phyloP scores from a whole-genome alignment of 2,113 vertebrate genomes.

The Tetrax tetrax region DNA sequence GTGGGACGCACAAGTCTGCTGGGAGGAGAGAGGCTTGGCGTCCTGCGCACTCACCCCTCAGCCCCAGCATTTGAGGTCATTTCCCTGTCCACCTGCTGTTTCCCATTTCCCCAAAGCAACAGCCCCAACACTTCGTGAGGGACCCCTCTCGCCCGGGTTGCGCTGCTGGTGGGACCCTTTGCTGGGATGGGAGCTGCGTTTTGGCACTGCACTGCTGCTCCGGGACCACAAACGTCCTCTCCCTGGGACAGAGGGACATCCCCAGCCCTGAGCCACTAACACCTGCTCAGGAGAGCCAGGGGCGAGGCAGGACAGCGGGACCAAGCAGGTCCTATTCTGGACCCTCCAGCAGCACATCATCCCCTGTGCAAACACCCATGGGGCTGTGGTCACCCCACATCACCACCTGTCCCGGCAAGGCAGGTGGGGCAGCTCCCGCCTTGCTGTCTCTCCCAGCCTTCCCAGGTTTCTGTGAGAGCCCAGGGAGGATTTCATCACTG shows the following conservation, averaged over 20 bases:
- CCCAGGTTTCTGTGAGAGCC: not conserved
- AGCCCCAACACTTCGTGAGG: not conserved
- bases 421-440: not conserved
- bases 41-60: not conserved
- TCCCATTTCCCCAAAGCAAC: not conserved
- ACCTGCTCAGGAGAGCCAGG: not conserved
- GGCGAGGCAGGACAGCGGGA: not conserved
- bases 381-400: not conserved
- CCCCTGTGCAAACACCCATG: fast-evolving
- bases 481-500: not conserved
- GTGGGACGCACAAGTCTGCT: fast-evolving
- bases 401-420: not conserved
- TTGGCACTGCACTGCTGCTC: not conserved
- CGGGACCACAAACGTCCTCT: fast-evolving
- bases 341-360: not conserved
- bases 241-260: not conserved
- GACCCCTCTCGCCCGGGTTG: fast-evolving
- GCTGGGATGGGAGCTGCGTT: not conserved
- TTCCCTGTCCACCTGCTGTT: not conserved
- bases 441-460: not conserved
- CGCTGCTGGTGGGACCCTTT: not conserved
- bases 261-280: not conserved
- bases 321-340: not conserved
- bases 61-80: not conserved
- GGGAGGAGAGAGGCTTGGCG: not conserved